Evolutionary conservation across 1,140 invertebrate species (phyloP).

Genomic region (Conopomorpha cramerella): DNA sequence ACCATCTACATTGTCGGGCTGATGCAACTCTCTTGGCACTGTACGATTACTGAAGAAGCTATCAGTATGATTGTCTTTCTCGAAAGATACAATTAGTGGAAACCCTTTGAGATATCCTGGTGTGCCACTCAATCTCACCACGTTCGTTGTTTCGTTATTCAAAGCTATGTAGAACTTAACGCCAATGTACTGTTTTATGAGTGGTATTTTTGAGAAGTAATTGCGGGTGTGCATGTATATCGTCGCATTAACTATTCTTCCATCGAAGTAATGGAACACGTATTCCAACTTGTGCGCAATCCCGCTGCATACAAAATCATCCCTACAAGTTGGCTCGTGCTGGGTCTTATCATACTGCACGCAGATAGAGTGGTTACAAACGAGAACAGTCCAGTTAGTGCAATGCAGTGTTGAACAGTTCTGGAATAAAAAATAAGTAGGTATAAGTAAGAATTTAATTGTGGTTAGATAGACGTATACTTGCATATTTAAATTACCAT

Average conservation of each 20-base stretch:
- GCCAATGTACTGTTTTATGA: slow-evolving; percentile 24
- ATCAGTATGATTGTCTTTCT: slow-evolving; percentile 22
- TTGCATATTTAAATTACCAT: no score
- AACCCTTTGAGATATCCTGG: slow-evolving; percentile 26
- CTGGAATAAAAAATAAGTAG: slow-evolving; percentile 25
- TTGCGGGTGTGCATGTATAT: slow-evolving; percentile 22
- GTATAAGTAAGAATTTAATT: no score
- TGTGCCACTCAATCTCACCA: slow-evolving; percentile 32
- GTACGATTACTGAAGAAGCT: slow-evolving; percentile 23
- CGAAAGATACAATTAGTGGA: slow-evolving; percentile 25
- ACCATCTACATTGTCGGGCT: slow-evolving; percentile 25
- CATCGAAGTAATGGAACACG: slow-evolving; percentile 26
- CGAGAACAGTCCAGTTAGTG: slow-evolving; percentile 25
- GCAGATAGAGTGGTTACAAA: slow-evolving; percentile 20
- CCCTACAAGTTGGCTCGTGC: slow-evolving; percentile 26
- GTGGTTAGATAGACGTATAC: no score
- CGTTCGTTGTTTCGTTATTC: slow-evolving; percentile 18
- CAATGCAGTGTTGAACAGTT: slow-evolving; percentile 33
- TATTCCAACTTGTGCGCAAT: slow-evolving; percentile 28
- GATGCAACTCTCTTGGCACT: slow-evolving; percentile 9
- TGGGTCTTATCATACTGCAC: slow-evolving; percentile 18
- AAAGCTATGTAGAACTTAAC: slow-evolving; percentile 24
- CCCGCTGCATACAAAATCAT: slow-evolving; percentile 20
- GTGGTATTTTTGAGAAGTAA: slow-evolving; percentile 11
- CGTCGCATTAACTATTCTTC: slow-evolving; percentile 22